Conservation (phyloP, 2,797 vertebrate species). For the Lepilemur septentrionalis region DNA sequence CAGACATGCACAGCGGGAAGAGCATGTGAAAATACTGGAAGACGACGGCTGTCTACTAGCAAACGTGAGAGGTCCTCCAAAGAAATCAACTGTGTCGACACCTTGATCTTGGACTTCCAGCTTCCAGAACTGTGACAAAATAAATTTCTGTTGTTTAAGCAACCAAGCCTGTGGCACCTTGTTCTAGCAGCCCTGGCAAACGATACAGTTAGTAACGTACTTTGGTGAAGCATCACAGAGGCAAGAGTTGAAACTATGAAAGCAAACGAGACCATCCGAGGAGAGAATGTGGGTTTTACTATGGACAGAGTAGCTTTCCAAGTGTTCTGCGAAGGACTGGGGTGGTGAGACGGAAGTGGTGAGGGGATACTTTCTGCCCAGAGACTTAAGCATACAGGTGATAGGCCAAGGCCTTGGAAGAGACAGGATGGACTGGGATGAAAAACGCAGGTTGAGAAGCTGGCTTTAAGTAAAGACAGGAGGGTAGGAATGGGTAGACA, state of each 20-base stretch:
- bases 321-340: not conserved
- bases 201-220: too few species aligned
- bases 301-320: fast-evolving
- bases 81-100: not conserved
- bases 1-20: not conserved
- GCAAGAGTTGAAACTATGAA: not conserved
- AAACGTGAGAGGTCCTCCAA: not conserved
- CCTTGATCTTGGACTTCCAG: not conserved
- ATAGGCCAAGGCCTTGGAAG: not conserved
- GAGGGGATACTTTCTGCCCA: not conserved
- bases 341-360: not conserved
- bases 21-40: not conserved
- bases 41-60: not conserved
- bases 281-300: not conserved
- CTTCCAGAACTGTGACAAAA: not conserved
- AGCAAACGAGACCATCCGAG: not conserved
- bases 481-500: not conserved
- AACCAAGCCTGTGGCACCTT: not conserved
- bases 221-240: not conserved
- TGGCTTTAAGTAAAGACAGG: not conserved
- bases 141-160: not conserved
- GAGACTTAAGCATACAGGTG: not conserved
- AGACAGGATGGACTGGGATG: not conserved
- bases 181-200: not conserved
- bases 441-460: not conserved